Evolutionary conservation across 2,797 vertebrate species (phyloP).

Genomic region (Cephalopachus bancanus): DNA sequence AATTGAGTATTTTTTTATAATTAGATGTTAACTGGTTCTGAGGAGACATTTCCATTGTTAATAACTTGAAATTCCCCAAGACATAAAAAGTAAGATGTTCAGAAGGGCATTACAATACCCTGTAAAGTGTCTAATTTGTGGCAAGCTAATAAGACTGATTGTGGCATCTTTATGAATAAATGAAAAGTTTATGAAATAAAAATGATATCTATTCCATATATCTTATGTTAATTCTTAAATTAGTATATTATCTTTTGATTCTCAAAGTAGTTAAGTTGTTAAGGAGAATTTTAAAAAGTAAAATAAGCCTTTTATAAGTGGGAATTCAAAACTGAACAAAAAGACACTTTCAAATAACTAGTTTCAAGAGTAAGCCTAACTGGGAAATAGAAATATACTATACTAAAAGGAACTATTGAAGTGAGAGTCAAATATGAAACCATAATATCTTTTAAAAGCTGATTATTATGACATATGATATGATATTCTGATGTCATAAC

Average conservation of each 20-base stretch:
- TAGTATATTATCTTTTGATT: constrained; percentile 13
- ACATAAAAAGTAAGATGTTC: not conserved
- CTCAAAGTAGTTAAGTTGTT: not conserved
- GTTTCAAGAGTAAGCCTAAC: not conserved
- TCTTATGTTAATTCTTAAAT: not conserved
- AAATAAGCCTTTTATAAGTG: constrained; percentile 30
- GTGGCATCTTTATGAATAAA: constrained; percentile 22
- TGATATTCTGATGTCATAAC: constrained; percentile 35
- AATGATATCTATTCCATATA: not conserved
- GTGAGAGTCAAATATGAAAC: constrained; percentile 38
- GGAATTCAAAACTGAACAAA: constrained; percentile 44
- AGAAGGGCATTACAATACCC: not conserved
- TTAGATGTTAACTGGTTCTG: constrained; percentile 55
- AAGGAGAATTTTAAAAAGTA: constrained; percentile 4
- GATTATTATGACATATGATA: not conserved
- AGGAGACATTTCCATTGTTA: constrained; percentile 56
- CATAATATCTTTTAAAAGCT: constrained; percentile 43
- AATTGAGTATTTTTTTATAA: constrained; percentile 53
- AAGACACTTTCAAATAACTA: constrained; percentile 17
- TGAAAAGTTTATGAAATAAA: constrained; percentile 9
- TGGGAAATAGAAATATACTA: constrained; percentile 58
- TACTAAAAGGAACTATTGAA: constrained; percentile 58
- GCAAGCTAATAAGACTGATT: not conserved
- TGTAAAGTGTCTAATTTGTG: not conserved
- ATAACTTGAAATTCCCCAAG: constrained; percentile 32